Percentiles rank a stretch among this genome's conserved stretches.
Conservation (phyloP, 2,113 vertebrate genomes). For the Cyanocitta stelleri region DNA sequence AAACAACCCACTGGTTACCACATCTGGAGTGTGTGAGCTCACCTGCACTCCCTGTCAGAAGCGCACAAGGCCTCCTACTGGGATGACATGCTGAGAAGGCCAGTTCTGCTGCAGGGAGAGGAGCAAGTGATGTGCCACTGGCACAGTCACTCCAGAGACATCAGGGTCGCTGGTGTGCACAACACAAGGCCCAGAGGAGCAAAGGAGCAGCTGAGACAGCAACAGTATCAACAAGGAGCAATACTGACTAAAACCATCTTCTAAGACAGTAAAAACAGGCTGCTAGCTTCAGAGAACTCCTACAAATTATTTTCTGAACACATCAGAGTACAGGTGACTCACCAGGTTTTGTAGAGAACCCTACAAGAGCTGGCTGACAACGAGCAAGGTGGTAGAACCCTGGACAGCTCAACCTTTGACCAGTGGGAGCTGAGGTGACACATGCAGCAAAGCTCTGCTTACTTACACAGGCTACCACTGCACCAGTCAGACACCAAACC, state of each 20-base stretch:
- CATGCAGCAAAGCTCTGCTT: not conserved
- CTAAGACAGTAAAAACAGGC: not conserved
- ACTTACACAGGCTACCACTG: not conserved
- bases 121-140: not conserved
- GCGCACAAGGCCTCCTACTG: no score
- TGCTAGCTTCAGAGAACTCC: not conserved
- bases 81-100: not conserved
- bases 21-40: fast-evolving
- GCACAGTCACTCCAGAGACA: not conserved
- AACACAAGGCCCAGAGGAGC: not conserved
- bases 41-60: not conserved
- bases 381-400: not conserved
- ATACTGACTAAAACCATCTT: not conserved
- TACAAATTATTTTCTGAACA: not conserved
- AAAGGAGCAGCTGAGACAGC: not conserved
- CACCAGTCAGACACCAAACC: not conserved
- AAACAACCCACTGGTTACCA: not conserved
- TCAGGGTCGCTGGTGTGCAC: not conserved
- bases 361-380: not conserved
- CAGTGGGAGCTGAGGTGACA: fast-evolving
- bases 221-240: not conserved
- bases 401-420: not conserved
- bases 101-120: not conserved
- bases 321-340: not conserved
- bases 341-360: not conserved